Conservation (phyloP, 30 jellyfish, hydroid and myxozoan genomes). For the Rhopilema esculentum region DNA sequence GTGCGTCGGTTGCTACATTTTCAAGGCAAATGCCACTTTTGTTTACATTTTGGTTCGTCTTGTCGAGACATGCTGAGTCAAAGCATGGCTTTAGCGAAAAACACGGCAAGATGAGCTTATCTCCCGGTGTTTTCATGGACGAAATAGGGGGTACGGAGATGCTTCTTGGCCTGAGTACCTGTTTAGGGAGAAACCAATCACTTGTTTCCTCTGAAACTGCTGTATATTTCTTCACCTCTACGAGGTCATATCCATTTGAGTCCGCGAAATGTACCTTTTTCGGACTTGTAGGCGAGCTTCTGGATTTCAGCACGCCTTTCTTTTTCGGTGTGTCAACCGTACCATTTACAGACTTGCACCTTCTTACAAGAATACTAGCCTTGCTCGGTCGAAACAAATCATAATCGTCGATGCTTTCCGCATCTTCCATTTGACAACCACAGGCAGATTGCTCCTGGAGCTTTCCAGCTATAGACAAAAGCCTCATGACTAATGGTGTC, state of each 20-base stretch:
- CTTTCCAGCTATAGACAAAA: constrained; percentile 45
- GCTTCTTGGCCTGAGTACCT: constrained; percentile 28
- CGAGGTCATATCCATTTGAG: constrained; percentile 51
- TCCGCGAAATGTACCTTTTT: constrained; percentile 66
- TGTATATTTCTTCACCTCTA: constrained; percentile 46
- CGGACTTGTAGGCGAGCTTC: constrained; percentile 60
- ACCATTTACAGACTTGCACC: constrained; percentile 65
- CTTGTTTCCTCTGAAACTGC: constrained; percentile 30
- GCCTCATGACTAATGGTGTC: constrained; percentile 39
- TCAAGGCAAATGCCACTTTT: constrained; percentile 52
- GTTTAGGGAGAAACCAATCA: constrained; percentile 15
- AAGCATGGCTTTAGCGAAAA: constrained; percentile 58
- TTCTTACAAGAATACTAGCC: constrained; percentile 47
- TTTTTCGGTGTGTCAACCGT: constrained; percentile 22
- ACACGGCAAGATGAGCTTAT: constrained; percentile 41
- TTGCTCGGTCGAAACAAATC: constrained; percentile 16
- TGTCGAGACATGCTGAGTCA: constrained; percentile 17
- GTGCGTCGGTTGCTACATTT: constrained; percentile 31
- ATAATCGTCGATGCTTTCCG: constrained; percentile 22
- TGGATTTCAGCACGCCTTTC: constrained; percentile 8
- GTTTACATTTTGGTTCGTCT: constrained; percentile 2
- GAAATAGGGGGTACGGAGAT: constrained; percentile 7
- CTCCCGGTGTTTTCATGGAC: neutral
- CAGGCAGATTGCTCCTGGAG: constrained; percentile 42
- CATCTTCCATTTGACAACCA: constrained; percentile 40